Evolutionary conservation across 1,140 invertebrate species (phyloP), one percentile per base, ranked within the genome.

Genomic region (Heliconius nattereri): DNA sequence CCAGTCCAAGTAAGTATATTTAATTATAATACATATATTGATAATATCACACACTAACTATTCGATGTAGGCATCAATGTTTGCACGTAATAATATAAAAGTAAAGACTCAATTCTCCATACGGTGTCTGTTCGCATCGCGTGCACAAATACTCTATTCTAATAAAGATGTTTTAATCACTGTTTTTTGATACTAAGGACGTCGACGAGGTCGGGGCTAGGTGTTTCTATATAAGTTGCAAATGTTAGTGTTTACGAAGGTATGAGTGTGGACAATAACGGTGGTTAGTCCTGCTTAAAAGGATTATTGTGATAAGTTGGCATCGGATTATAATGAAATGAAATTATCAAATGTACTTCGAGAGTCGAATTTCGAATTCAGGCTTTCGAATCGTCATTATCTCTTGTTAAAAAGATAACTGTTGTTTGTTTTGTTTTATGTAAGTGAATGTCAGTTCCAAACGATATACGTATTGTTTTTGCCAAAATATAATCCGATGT

Each of bases 101-200:
- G 26, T 66, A n/a, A 66, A 66, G 60, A 9, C 9, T 23, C 11
- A 66, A 29, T 7, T 66, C 26, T 66, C 26, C 60, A 66, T 66
- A 66, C 60, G 60, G 29, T 66, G 26, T 66, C 23, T 26, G 16
- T 66, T 26, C 23, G 85, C 84, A 81, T 85, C 82, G 82, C 85
- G 78, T 88, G 91, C 91, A 92, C 91, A 93, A 93, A 91, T 92
- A 91, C 91, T 92, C 92, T 91, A 85, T 88, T 87, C 84, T 89
- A 86, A 87, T 89, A 86, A 84, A 83, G 83, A 66, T 26, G 84
- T 87, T 87, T 88, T 89, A 90, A 89, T 88, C 90, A 89, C 87
- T 87, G 86, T 91, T 90, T 85, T 84, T 92, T 89, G 87, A 90
- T 90, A 91, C 85, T 91, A 88, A 86, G 84, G 84, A 76, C 78